These are phyloP conservation scores for Apomyelois bistriatella DNA, from an alignment of 2,888 invertebrate species.

Conservation along the genomic window DNA sequence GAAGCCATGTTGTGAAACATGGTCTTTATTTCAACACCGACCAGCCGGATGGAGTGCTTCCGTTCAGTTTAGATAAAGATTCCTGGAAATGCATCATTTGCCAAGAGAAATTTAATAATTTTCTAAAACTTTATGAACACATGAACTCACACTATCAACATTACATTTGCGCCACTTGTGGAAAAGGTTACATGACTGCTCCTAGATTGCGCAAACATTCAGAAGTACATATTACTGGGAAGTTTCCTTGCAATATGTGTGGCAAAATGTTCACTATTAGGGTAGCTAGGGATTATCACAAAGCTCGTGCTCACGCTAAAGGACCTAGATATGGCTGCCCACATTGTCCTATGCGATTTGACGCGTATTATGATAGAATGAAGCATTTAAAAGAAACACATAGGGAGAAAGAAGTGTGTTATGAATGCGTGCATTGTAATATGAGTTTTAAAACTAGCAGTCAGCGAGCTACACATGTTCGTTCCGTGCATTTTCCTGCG, in stretches of 20 bases:
- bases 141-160: conserved; percentile 71
- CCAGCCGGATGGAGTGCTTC: conserved; percentile 63
- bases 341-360: conserved; percentile 59
- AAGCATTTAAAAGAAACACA: conserved; percentile 62
- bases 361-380: conserved; percentile 63
- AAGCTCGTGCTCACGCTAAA: conserved; percentile 57
- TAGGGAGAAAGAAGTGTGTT: conserved; percentile 54
- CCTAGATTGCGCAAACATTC: conserved; percentile 64
- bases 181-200: conserved; percentile 69
- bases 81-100: conserved; percentile 64
- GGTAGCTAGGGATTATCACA: conserved; percentile 61
- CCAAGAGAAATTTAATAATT: conserved; percentile 57
- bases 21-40: conserved; percentile 47
- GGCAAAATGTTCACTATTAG: conserved; percentile 56
- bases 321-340: conserved; percentile 66
- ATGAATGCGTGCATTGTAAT: conserved; percentile 59
- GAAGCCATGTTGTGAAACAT: conserved; percentile 53
- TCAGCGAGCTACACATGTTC: conserved; percentile 54
- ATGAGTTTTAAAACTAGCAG: conserved; percentile 63
- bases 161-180: conserved; percentile 67
- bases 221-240: conserved; percentile 61
- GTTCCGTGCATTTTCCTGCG: conserved; percentile 55
- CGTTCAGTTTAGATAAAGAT: conserved; percentile 60
- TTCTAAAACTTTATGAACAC: conserved; percentile 66
- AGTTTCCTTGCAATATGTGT: conserved; percentile 63